Conservation (phyloP, 2,888 invertebrate species). For the Xestia sexstrigata region DNA sequence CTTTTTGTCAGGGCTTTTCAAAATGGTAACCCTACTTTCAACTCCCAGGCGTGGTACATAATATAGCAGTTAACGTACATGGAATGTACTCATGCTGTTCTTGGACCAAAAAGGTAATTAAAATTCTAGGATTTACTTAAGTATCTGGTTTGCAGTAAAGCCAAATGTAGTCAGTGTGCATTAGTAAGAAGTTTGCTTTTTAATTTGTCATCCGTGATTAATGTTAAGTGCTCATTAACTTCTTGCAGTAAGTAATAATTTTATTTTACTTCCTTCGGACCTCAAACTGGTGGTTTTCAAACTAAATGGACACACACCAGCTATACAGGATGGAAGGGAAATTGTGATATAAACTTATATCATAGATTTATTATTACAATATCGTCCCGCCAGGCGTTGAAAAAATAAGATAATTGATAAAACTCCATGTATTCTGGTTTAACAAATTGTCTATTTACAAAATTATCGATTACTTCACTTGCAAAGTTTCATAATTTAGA, state of each 20-base stretch:
- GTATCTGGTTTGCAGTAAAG: conserved; percentile 12
- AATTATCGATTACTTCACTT: not conserved
- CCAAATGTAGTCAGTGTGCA: not conserved
- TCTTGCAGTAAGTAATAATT: not conserved
- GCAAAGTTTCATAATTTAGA: not conserved
- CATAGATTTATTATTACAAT: not conserved
- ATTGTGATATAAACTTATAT: not conserved
- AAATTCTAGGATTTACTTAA: conserved; percentile 24
- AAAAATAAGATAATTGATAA: not conserved
- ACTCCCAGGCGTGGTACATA: conserved; percentile 19
- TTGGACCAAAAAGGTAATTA: conserved; percentile 23
- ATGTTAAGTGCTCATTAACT: not conserved
- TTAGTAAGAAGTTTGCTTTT: not conserved
- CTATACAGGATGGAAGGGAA: not conserved
- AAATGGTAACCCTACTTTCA: not conserved
- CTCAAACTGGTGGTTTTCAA: no score
- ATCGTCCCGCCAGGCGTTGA: not conserved
- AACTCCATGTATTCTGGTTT: not conserved
- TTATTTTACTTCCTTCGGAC: not conserved
- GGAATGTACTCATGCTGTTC: conserved; percentile 2
- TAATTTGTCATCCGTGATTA: not conserved
- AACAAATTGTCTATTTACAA: not conserved
- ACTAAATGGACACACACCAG: not conserved
- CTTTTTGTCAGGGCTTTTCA: not conserved
- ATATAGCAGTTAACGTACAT: conserved; percentile 8